These are phyloP conservation scores for Megaleporinus macrocephalus DNA, from an alignment of 2,113 vertebrate genomes.

Conservation along the genomic window DNA sequence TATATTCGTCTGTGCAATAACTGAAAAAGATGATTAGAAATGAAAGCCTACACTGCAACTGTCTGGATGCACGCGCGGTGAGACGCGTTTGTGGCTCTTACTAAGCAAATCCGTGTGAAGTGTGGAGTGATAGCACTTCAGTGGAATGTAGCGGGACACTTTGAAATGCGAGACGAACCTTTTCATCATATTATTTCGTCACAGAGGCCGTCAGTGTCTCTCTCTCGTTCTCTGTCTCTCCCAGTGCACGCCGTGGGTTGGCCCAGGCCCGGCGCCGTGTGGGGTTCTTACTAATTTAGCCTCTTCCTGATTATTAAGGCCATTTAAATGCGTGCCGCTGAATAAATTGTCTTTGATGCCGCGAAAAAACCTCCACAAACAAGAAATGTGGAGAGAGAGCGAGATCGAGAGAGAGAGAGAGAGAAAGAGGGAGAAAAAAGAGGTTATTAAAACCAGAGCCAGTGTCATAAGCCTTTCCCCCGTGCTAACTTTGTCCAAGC, in stretches of 20 bases:
- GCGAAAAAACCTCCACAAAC: slow-evolving; percentile 46
- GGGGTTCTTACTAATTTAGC: slow-evolving; percentile 45
- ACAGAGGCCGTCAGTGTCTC: slow-evolving; percentile 3
- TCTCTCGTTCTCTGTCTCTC: background rate
- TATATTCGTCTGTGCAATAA: background rate
- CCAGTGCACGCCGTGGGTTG: background rate
- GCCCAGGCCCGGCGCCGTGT: slow-evolving; percentile 36
- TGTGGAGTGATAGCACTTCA: background rate
- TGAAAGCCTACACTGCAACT: no score
- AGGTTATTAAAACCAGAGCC: slow-evolving; percentile 53
- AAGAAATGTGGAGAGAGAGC: slow-evolving; percentile 26
- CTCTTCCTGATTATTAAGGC: slow-evolving; percentile 52
- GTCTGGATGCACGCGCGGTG: background rate
- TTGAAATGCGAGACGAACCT: slow-evolving; percentile 37
- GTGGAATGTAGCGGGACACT: slow-evolving; percentile 30
- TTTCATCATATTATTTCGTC: slow-evolving; percentile 50
- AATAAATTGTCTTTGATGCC: slow-evolving; percentile 50
- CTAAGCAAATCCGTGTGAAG: background rate
- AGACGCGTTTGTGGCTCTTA: background rate
- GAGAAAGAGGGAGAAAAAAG: background rate
- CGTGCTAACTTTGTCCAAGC: slow-evolving; percentile 54
- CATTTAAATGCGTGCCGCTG: slow-evolving; percentile 50
- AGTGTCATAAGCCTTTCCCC: slow-evolving; percentile 52
- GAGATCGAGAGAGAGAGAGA: background rate
- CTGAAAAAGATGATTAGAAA: background rate